Evolutionary conservation across 2,113 vertebrate genomes (phyloP).

Genomic region (Halichoeres trimaculatus): DNA sequence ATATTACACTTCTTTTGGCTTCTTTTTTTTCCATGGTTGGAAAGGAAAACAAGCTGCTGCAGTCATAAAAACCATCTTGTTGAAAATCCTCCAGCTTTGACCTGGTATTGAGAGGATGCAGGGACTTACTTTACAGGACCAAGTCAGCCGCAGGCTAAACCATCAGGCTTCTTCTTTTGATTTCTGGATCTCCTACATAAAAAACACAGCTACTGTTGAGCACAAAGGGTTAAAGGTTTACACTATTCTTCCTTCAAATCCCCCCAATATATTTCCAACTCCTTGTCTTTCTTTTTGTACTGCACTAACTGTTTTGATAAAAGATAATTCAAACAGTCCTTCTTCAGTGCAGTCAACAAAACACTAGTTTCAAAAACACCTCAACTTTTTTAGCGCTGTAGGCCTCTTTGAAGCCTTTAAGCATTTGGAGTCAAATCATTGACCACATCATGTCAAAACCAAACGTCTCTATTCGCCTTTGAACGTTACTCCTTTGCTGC

Average conservation of each 20-base stretch:
- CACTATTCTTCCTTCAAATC: neutral
- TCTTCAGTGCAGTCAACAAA: conserved; percentile 11
- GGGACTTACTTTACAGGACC: conserved; percentile 39
- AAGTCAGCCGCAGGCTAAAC: conserved; percentile 34
- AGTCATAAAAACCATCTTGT: conserved; percentile 26
- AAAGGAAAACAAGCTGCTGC: conserved; percentile 41
- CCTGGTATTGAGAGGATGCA: conserved; percentile 36
- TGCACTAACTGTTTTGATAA: neutral
- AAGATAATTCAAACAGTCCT: conserved; percentile 28
- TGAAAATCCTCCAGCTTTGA: conserved; percentile 36
- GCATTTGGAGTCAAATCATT: conserved; percentile 31
- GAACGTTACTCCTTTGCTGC: conserved; percentile 8
- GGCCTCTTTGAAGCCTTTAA: conserved; percentile 9
- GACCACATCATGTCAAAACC: conserved; percentile 23
- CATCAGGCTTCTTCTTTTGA: neutral
- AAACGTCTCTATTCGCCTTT: conserved; percentile 41
- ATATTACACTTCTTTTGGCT: neutral
- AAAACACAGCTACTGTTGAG: neutral
- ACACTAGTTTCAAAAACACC: neutral
- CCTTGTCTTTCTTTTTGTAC: neutral
- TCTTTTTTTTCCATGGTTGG: conserved; percentile 13
- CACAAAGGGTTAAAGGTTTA: neutral
- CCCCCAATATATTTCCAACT: conserved; percentile 13
- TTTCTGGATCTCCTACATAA: neutral
- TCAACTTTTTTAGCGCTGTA: conserved; percentile 3